Conservation (phyloP, 1,140 invertebrate genomes). For the Sycophaga agraensis region DNA sequence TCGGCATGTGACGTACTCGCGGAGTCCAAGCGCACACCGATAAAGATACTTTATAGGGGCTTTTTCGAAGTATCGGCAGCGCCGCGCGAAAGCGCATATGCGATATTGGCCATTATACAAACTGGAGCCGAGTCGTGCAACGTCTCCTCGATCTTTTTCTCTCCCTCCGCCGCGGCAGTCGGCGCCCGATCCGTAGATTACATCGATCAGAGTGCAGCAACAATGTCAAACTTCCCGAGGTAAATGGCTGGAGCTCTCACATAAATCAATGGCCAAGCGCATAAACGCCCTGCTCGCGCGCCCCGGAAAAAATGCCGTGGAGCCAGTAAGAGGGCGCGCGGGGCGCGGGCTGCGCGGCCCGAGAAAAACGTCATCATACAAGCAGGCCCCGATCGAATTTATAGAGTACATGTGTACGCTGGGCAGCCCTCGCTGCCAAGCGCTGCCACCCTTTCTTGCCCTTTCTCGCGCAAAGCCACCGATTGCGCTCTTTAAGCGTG, state of each 20-base stretch:
- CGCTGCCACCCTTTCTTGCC: neutral
- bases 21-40: too few species aligned
- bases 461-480: slow-evolving; percentile 3
- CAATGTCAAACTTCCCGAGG: neutral
- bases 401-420: slow-evolving; percentile 16
- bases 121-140: too few species aligned
- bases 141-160: slow-evolving; percentile 4
- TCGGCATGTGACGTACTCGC: too few species aligned
- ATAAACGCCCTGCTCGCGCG: neutral
- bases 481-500: neutral
- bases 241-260: slow-evolving; percentile 22
- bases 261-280: slow-evolving; percentile 21
- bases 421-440: too few species aligned
- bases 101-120: neutral
- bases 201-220: slow-evolving; percentile 14
- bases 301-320: too few species aligned
- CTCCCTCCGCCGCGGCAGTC: too few species aligned
- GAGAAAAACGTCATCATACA: slow-evolving; percentile 21
- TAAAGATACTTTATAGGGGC: too few species aligned
- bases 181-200: slow-evolving; percentile 18
- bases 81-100: too few species aligned
- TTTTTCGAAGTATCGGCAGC: too few species aligned
- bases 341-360: neutral
- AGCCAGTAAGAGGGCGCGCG: too few species aligned
- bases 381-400: slow-evolving; percentile 12